Evolutionary conservation across 1,140 invertebrate genomes (phyloP), one percentile per base, ranked within the genome.

Genomic region (Thrips palmi): DNA sequence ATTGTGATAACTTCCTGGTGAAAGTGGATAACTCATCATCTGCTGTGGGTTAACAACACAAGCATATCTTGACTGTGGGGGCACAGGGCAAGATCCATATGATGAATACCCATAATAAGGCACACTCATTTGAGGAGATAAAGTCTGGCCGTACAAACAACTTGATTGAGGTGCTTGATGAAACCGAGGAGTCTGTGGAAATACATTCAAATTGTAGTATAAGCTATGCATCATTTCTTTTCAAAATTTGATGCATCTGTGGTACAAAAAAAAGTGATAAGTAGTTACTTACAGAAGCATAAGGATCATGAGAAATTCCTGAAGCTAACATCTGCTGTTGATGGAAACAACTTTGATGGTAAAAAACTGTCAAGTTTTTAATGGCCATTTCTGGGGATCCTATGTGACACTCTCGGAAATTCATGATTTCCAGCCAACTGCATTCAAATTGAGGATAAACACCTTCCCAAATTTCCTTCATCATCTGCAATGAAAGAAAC

Each of bases 361-460:
- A 59, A 25, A 56, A 54, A 33, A 60, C 60, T 32, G 53, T 63
- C 3, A 68, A 40, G 6, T 56, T 61, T 12, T 56, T 51, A 8
- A 67, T 59, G 0, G 65, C 63, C 43, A 62, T 56, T 23, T 74
- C 65, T 2, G 66, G 56, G 31, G 60, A 62, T 39, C 76, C 68
- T n/a, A 70, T 57, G 40, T 72, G 62, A 17, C 59, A 64, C 46
- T 74, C 67, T 1, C 78, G 62, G 52, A 72, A 71, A 30, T 71
- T 60, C 35, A 74, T 52, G 5, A 80, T 65, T 40, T 81, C 74
- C 15, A 66, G 46, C 71, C 74, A 79, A 2, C 63, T 65, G 37
- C 69, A 54, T 15, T 57, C 59, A 22, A 46, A 3, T 52, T 59
- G 39, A 54, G 52, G 5, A 17, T 63, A 59, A 2, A 74, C 60